These are phyloP conservation scores for Falco columbarius DNA, from an alignment of 2,797 vertebrate genomes.

Conservation along the genomic window DNA sequence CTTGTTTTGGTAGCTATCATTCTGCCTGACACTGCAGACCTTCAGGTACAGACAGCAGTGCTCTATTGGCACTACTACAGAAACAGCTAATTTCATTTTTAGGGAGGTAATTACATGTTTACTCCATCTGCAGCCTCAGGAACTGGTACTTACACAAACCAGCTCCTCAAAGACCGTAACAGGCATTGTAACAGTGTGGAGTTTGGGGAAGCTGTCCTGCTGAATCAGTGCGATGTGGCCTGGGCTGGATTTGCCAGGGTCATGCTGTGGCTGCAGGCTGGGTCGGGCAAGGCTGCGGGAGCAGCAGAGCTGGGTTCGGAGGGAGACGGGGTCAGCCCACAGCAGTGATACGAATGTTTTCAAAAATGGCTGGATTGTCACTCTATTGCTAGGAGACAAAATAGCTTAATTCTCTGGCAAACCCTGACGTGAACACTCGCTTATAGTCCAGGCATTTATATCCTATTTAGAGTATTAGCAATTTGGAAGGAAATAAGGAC, in stretches of 20 bases:
- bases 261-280: neutral
- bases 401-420: neutral
- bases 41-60: neutral
- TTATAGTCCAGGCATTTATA: neutral
- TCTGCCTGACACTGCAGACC: neutral
- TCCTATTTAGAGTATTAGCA: neutral
- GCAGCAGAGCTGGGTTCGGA: neutral
- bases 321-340: neutral
- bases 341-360: neutral
- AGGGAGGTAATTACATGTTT: neutral
- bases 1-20: neutral
- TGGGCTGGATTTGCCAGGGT: neutral
- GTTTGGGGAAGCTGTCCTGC: neutral
- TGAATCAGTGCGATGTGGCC: neutral
- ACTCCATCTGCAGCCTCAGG: neutral
- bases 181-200: neutral
- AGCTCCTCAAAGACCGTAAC: neutral
- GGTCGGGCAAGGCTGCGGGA: accelerated
- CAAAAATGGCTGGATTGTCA: neutral
- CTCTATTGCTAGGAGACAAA: neutral
- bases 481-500: neutral
- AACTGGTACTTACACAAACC: neutral
- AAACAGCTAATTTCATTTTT: neutral
- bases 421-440: neutral
- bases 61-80: neutral